Conservation (phyloP, 2,797 vertebrate genomes). For the Halcyon smyrnensis region DNA sequence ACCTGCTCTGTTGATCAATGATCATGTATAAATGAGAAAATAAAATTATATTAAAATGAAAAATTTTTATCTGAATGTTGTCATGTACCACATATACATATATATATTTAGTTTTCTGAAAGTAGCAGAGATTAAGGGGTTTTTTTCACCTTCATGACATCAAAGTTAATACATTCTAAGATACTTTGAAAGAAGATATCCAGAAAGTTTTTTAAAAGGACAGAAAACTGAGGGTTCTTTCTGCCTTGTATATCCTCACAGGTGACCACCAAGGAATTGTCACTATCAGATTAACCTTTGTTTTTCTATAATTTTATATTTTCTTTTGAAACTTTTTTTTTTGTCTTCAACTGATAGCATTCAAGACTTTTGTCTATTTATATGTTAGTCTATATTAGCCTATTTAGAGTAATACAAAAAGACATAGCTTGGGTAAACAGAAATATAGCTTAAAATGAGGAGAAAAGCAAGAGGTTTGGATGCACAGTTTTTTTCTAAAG, state of each 20-base stretch:
- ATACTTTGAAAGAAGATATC: not conserved
- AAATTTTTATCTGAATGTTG: not conserved
- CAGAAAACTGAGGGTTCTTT: not conserved
- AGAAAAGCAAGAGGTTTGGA: not conserved
- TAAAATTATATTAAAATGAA: not conserved
- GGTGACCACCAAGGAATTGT: not conserved
- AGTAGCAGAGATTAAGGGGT: fast-evolving
- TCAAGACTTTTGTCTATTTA: not conserved
- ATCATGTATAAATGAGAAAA: not conserved
- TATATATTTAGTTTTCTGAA: not conserved
- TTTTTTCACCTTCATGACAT: not conserved
- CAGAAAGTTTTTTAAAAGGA: not conserved
- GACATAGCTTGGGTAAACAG: not conserved
- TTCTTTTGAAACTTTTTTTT: not conserved
- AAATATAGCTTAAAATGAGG: not conserved
- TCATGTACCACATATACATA: not conserved
- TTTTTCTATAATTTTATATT: not conserved
- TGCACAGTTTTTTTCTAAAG: fast-evolving
- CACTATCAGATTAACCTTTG: not conserved
- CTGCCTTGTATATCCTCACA: not conserved
- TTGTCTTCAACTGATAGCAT: not conserved
- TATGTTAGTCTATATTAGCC: not conserved
- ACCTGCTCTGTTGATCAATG: not conserved
- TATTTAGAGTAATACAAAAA: not conserved
- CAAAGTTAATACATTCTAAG: not conserved